Evolutionary conservation across 2,797 vertebrate species (phyloP).

Genomic region (Microhierax caerulescens): DNA sequence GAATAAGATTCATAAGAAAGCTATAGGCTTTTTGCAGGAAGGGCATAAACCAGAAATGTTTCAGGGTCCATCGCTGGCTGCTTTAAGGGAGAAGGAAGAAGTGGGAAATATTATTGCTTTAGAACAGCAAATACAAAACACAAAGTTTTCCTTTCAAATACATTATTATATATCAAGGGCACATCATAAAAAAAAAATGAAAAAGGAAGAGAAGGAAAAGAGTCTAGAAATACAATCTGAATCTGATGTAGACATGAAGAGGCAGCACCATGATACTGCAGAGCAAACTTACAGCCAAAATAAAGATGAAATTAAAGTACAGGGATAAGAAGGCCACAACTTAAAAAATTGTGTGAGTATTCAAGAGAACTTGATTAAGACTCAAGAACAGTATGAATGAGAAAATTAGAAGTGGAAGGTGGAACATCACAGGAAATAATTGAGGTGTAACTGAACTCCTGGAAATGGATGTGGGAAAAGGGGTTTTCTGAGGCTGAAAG

Average conservation of each 20-base stretch:
- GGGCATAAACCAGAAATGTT: neutral
- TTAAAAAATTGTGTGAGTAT: neutral
- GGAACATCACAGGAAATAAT: neutral
- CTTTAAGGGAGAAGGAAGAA: neutral
- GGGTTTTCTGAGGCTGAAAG: neutral
- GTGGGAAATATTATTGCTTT: neutral
- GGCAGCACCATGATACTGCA: neutral
- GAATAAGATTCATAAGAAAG: neutral
- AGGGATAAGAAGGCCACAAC: neutral
- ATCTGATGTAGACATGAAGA: neutral
- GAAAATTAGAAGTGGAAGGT: neutral
- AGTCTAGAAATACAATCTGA: neutral
- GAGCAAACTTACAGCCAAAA: neutral
- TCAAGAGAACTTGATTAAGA: neutral
- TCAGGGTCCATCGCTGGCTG: neutral
- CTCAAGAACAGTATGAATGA: neutral
- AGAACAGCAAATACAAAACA: neutral
- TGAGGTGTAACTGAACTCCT: neutral
- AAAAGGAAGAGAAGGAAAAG: neutral
- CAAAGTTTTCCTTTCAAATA: neutral
- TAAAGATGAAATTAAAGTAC: neutral
- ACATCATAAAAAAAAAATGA: neutral
- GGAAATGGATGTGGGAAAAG: neutral
- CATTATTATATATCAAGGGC: neutral
- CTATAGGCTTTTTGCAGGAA: neutral